These are phyloP conservation scores for Willowsia nigromaculata DNA, from an alignment of 2,888 invertebrate genomes.

Conservation along the genomic window DNA sequence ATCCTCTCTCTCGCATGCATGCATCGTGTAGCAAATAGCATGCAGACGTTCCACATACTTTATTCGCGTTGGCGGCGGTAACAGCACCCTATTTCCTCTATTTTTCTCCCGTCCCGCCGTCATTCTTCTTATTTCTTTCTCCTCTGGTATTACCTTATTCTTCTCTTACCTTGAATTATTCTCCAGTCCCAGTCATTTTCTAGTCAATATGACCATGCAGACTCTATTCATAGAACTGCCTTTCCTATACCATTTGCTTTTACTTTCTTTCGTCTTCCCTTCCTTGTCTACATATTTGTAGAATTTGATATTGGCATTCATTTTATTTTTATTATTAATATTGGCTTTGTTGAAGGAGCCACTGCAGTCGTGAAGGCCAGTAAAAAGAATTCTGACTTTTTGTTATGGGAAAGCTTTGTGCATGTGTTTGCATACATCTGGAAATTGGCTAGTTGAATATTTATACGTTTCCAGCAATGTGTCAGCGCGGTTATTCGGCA, in stretches of 20 bases:
- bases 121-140: background rate
- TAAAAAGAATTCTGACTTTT: conserved; percentile 15
- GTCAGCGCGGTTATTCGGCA: background rate
- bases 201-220: background rate
- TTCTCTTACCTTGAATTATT: conserved; percentile 24
- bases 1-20: conserved; percentile 1
- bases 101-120: background rate
- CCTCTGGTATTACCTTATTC: background rate
- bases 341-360: conserved; percentile 32
- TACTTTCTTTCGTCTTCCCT: background rate
- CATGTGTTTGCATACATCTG: background rate
- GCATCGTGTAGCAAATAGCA: background rate
- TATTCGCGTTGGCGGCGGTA: conserved; percentile 32
- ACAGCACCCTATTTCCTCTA: conserved; percentile 49
- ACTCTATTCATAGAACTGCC: background rate
- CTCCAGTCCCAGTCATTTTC: background rate
- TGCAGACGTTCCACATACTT: conserved; percentile 8
- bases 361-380: conserved; percentile 24
- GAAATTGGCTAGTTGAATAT: background rate
- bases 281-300: conserved; percentile 3
- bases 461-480: background rate
- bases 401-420: background rate
- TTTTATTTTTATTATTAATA: conserved; percentile 38
- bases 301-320: conserved; percentile 24
- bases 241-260: background rate